These are phyloP conservation scores for Aphrocallistes beatrix DNA, from an alignment of 37 sponge, comb jelly and placozoan species.

Conservation along the genomic window DNA sequence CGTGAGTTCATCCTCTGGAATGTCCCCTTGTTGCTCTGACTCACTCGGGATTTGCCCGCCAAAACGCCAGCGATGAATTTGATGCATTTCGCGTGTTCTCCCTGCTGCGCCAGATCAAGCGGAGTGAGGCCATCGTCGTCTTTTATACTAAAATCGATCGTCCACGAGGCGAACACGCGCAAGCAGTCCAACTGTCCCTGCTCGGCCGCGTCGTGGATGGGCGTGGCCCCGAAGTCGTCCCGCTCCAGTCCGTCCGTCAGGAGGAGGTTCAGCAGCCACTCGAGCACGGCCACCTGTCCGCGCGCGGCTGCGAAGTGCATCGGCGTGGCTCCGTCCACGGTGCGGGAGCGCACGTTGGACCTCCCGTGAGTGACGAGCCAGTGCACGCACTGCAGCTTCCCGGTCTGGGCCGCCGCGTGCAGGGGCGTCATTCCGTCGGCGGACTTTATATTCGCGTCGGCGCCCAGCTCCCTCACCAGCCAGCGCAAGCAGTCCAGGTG, in stretches of 20 bases:
- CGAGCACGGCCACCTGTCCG: slow-evolving; percentile 71
- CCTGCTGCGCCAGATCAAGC: neutral
- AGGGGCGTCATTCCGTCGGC: slow-evolving; percentile 83
- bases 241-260: slow-evolving; percentile 56
- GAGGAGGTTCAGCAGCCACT: slow-evolving; percentile 71
- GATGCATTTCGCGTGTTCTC: neutral
- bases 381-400: slow-evolving; percentile 46
- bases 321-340: slow-evolving; percentile 78
- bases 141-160: slow-evolving; percentile 27
- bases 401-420: slow-evolving; percentile 73
- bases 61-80: neutral
- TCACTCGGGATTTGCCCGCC: neutral
- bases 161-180: slow-evolving; percentile 53
- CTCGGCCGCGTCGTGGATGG: slow-evolving; percentile 85
- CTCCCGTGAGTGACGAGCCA: slow-evolving; percentile 65
- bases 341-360: slow-evolving; percentile 35
- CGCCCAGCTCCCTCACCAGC: slow-evolving; percentile 38
- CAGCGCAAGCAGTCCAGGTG: slow-evolving; percentile 63
- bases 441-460: slow-evolving; percentile 41
- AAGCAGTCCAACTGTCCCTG: slow-evolving; percentile 66
- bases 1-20: neutral
- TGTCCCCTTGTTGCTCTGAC: slow-evolving; percentile 13
- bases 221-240: slow-evolving; percentile 81
- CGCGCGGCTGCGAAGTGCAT: slow-evolving; percentile 83
- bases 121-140: slow-evolving; percentile 66